Percentiles rank a stretch among this genome's conserved stretches.
Evolutionary conservation across 2,113 vertebrate genomes (phyloP).

Genomic region (Poeciliopsis prolifica): DNA sequence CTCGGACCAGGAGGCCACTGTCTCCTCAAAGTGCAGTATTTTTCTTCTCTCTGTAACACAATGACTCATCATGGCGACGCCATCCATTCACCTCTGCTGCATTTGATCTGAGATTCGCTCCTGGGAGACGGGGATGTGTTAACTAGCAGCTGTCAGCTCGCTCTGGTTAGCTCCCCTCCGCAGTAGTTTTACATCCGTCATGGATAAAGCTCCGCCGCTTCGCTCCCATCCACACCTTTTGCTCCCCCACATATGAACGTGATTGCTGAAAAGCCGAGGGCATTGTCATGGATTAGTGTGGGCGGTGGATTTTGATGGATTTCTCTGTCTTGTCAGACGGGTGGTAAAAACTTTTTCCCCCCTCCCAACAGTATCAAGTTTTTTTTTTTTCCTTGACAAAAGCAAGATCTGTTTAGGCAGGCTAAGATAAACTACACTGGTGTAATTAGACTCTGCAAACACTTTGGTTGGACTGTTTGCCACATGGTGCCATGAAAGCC

Average conservation of each 20-base stretch:
- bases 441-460: constrained; percentile 43
- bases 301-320: constrained; percentile 61
- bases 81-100: constrained; percentile 32
- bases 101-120: constrained; percentile 44
- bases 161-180: constrained; percentile 30
- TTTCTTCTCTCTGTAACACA: constrained; percentile 21
- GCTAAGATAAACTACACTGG: constrained; percentile 34
- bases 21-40: constrained; percentile 24
- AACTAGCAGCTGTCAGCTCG: constrained; percentile 59
- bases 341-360: constrained; percentile 25
- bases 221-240: constrained; percentile 22
- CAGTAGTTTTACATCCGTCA: constrained; percentile 46
- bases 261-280: constrained; percentile 23
- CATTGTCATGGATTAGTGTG: constrained; percentile 29
- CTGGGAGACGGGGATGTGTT: constrained; percentile 55
- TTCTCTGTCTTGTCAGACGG: constrained; percentile 37
- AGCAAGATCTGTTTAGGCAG: constrained; percentile 3
- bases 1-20: neutral
- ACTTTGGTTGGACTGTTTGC: constrained; percentile 55
- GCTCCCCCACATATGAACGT: constrained; percentile 21
- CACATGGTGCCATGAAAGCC: constrained; percentile 59
- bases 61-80: constrained; percentile 17
- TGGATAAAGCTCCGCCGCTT: constrained; percentile 24
- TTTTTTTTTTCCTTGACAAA: constrained; percentile 11
- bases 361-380: constrained; percentile 8